Percentiles rank a stretch among this genome's conserved stretches.
phyloP scores from a whole-genome alignment of 2,797 vertebrate genomes.

The Crypturellus tataupa region DNA sequence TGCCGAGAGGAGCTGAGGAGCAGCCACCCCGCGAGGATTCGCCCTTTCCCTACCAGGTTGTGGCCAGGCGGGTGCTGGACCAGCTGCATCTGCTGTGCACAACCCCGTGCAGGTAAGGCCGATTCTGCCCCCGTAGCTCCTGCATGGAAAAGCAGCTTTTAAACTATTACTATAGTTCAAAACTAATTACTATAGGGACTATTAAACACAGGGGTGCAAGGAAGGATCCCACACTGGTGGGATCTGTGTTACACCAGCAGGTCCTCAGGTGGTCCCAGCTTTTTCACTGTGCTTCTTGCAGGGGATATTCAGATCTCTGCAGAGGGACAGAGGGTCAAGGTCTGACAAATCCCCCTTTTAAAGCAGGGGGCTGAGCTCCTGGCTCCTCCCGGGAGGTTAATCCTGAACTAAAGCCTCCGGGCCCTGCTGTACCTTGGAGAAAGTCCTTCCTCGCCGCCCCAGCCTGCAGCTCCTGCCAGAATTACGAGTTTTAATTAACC shows the following conservation, averaged over 20 bases:
- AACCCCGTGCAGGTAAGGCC: rapidly evolving
- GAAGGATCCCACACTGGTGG: not conserved
- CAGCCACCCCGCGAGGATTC: not conserved
- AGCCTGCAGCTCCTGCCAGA: not conserved
- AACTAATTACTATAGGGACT: not conserved
- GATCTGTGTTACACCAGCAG: not conserved
- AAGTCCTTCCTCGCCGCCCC: not conserved
- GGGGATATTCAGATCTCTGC: rapidly evolving
- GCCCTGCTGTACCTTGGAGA: not conserved
- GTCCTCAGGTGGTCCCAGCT: not conserved
- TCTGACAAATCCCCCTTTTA: not conserved
- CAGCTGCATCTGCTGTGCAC: not conserved
- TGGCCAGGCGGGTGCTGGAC: not conserved
- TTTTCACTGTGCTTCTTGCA: not conserved
- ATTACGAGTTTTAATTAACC: slow-evolving; percentile 26
- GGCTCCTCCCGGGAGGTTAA: not conserved
- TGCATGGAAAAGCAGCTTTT: not conserved
- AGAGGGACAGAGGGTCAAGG: not conserved
- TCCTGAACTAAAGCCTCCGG: not conserved
- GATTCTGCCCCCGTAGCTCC: rapidly evolving
- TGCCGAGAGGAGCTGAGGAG: not conserved
- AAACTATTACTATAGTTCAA: too few relatives aligned
- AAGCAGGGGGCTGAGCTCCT: not conserved
- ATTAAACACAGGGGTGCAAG: rapidly evolving
- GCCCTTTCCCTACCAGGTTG: not conserved